Evolutionary conservation across 2,797 vertebrate species (phyloP), one percentile per base, ranked within the genome.

Genomic region (Phoxinus dragarum): DNA sequence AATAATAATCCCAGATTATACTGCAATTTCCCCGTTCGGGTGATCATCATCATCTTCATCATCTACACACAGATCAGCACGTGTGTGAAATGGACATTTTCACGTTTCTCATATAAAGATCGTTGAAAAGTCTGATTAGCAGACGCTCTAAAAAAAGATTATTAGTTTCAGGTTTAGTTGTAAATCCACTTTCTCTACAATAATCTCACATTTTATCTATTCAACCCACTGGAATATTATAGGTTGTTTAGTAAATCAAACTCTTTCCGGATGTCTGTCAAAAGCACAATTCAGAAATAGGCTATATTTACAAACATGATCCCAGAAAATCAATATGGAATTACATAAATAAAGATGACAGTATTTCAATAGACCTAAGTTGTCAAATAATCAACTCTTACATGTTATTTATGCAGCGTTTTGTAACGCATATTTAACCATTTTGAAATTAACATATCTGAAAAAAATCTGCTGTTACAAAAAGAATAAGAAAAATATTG

Each of bases 1-100:
- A 27, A 47, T 47, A 14, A 14, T 69, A 77, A 85, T 84, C 75
- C 31, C 38, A 84, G 74, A 78, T 84, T 79, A 79, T 71, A 42
- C 40, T 74, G 49, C 19, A 19, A 78, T 67, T 78, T 79, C 38
- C 49, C 81, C 11, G 44, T 2, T 56, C 19, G 23, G 59, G 47
- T 49, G 40, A 56, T 47, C 12, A 47, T 4, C 44, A 42, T 10
- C 40, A 42, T 10, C 42, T 9, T 40, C 27, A 27, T 27, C 64
- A 36, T 6, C 6, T 12, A 54, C 6, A 54, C 21, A 59, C 54
- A 59, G 9, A 38, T 68, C 67, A 38, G 36, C 34, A 36, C 7
- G 38, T 47, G 42, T 73, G 69, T 42, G 69, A 38, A 38, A 68
- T 21, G 19, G 17, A 68, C 36, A 59, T 11, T 21, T 52, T 52